These are phyloP conservation scores for Dasyprocta punctata DNA, from an alignment of 2,113 vertebrate genomes.

Conservation along the genomic window DNA sequence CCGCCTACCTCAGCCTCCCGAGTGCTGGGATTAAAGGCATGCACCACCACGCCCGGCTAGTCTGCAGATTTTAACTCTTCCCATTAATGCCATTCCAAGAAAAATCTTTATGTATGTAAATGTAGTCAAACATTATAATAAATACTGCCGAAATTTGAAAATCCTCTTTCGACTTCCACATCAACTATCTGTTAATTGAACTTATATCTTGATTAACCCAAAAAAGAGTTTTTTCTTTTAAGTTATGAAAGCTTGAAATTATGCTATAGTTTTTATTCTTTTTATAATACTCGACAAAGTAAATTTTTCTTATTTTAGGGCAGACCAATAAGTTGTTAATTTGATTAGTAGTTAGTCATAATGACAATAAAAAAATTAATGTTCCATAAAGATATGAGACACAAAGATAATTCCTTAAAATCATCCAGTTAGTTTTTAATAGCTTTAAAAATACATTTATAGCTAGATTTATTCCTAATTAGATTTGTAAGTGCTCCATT, in stretches of 20 bases:
- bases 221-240: background rate
- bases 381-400: background rate
- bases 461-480: slow-evolving; percentile 21
- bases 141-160: background rate
- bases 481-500: background rate
- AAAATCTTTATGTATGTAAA: background rate
- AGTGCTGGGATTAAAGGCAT: too few relatives aligned
- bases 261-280: background rate
- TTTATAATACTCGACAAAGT: background rate
- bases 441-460: background rate
- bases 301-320: background rate
- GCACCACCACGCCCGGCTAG: too few relatives aligned
- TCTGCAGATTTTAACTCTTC: background rate
- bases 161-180: background rate
- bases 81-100: background rate
- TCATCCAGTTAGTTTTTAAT: background rate
- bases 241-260: slow-evolving; percentile 15
- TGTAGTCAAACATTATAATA: background rate
- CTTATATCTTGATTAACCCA: background rate
- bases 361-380: background rate
- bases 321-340: background rate
- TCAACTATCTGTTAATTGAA: background rate
- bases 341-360: background rate
- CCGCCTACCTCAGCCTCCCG: too few relatives aligned
- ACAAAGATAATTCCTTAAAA: slow-evolving; percentile 47